phyloP scores from a whole-genome alignment of 1,140 invertebrate genomes.

The Aphelinus certus region DNA sequence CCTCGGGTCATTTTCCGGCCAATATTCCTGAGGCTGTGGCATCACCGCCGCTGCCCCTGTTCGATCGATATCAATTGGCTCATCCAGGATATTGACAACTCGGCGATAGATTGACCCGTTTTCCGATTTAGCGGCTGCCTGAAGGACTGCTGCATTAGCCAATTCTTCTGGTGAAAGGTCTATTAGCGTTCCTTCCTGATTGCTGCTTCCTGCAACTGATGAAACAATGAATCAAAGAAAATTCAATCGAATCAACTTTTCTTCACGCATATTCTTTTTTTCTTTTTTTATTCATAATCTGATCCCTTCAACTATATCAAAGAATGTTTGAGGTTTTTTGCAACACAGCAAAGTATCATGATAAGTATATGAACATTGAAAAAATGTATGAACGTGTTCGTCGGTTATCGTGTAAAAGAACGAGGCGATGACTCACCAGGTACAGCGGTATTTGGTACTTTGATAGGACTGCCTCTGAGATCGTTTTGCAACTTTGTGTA shows the following conservation, averaged over 20 bases:
- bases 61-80: slow-evolving; percentile 73
- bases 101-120: slow-evolving; percentile 45
- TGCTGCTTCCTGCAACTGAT: slow-evolving; percentile 45
- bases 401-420: too few species aligned
- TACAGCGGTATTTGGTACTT: slow-evolving; percentile 66
- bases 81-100: slow-evolving; percentile 76
- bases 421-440: slow-evolving; percentile 43
- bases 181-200: slow-evolving; percentile 69
- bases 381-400: not conserved
- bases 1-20: slow-evolving; percentile 53
- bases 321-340: not conserved
- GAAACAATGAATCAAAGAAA: not conserved
- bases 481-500: slow-evolving; percentile 82
- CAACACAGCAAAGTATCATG: not conserved
- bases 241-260: not conserved
- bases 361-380: not conserved
- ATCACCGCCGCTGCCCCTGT: slow-evolving; percentile 27
- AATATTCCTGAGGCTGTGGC: slow-evolving; percentile 44
- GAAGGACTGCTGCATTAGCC: slow-evolving; percentile 48
- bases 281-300: not conserved
- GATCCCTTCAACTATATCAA: not conserved
- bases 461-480: slow-evolving; percentile 57
- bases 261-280: not conserved
- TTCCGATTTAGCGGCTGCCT: slow-evolving; percentile 41
- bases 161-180: slow-evolving; percentile 71